Evolutionary conservation across 1,140 invertebrate genomes (phyloP), one percentile per base, ranked within the genome.

Genomic region (Brachionus rubens): DNA sequence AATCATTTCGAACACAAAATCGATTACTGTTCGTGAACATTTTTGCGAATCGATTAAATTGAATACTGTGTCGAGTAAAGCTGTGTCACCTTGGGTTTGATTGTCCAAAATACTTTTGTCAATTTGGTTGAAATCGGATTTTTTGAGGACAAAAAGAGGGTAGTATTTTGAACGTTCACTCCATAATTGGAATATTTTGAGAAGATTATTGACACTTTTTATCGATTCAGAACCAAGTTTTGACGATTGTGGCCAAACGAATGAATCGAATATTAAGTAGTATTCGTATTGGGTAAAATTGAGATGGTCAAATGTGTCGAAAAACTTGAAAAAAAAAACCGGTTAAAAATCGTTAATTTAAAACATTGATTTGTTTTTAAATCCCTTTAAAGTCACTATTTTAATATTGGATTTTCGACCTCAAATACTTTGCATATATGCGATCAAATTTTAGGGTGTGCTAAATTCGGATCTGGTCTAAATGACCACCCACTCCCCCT

Each of bases 231-330:
- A 28, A 14, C 21, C 1, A 12, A 47, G 21, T 62, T 52, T 33
- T 76, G 87, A 84, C 54, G 94, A 82, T 80, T 90, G 88, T 0
- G 92, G 92, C 89, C 91, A 94, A 16, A 97, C 87, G 54, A 90
- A 89, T 0, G 90, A 88, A 52, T 90, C 83, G 81, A 91, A 93
- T 10, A 94, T 79, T 0, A 90, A 88, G 80, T 91, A 88, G 2
- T 94, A 84, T 82, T 95, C 91, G 5, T 86, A 80, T 26, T 82
- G 79, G 4, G 84, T 86, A 90, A 91, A 96, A 12, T 85, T 80
- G 81, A 92, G 92, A 78, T 88, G 85, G 77, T 91, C 88, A 84
- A 92, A 93, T 52, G 90, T 89, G 14, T 88, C 85, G 82, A 94
- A 94, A 80, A 95, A 91, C 54, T 59, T 59, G 1, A 59, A 59